A percentile compares a stretch with the other conserved stretches of the same genome.
These are phyloP conservation scores for Periophthalmus modestus DNA, from an alignment of 2,113 vertebrate species.

Conservation along the genomic window DNA sequence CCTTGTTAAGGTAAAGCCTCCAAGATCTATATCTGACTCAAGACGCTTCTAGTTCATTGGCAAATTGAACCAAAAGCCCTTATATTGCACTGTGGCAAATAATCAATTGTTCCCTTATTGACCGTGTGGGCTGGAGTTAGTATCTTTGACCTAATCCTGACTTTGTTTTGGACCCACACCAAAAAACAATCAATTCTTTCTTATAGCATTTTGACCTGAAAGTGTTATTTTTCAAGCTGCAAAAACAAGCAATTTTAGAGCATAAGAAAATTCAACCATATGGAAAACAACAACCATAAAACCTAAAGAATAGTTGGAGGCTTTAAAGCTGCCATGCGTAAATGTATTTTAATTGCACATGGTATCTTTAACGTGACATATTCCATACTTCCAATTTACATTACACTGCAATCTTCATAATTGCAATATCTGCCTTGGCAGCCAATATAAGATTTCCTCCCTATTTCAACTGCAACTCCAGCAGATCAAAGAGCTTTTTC, in stretches of 20 bases:
- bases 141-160: slow-evolving; percentile 1
- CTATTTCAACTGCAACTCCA: slow-evolving; percentile 2
- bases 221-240: background rate
- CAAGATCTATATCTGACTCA: background rate
- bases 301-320: background rate
- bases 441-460: background rate
- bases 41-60: background rate
- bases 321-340: background rate
- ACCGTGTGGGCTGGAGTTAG: background rate
- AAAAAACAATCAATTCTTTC: background rate
- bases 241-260: background rate
- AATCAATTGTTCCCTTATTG: background rate
- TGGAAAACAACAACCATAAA: background rate
- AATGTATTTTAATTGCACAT: too few species aligned
- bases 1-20: background rate
- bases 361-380: background rate
- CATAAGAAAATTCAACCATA: background rate
- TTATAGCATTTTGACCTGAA: background rate
- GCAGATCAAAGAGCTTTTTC: slow-evolving; percentile 9
- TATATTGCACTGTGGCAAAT: background rate
- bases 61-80: background rate
- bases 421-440: background rate
- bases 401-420: background rate
- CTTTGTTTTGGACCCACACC: background rate
- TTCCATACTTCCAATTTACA: background rate